These are phyloP conservation scores for Globodera rostochiensis DNA, from an alignment of 1,140 invertebrate species.

Conservation along the genomic window DNA sequence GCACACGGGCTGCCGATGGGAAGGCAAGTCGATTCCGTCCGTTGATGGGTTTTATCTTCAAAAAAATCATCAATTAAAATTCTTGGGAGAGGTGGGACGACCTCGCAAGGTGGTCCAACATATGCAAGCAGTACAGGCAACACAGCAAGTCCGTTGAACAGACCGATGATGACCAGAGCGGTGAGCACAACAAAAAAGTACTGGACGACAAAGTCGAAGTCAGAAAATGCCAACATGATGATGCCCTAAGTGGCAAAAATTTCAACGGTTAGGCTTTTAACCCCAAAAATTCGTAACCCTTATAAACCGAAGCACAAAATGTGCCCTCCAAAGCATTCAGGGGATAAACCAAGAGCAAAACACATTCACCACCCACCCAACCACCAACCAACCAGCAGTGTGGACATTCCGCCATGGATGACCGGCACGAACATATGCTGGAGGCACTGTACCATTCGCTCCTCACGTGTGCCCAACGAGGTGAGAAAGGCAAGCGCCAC, in stretches of 20 bases:
- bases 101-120: conserved; percentile 85
- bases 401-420: conserved; percentile 83
- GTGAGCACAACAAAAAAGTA: conserved; percentile 86
- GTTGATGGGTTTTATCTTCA: no score
- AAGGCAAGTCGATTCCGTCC: no score
- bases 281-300: no score
- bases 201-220: conserved; percentile 91
- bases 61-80: no score
- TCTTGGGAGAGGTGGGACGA: conserved; percentile 57
- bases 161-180: conserved; percentile 79
- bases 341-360: no score
- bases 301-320: no score
- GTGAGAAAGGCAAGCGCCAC: conserved; percentile 85
- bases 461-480: conserved; percentile 79
- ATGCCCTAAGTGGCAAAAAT: conserved; percentile 70
- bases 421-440: conserved; percentile 78
- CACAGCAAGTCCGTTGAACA: conserved; percentile 85
- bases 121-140: conserved; percentile 88
- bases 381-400: conserved; percentile 70
- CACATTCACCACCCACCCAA: not conserved
- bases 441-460: conserved; percentile 77
- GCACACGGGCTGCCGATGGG: no score
- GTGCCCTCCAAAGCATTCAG: no score
- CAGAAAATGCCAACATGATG: conserved; percentile 83
- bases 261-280: no score